Evolutionary conservation across 53 echinoderm and acorn worm genomes (phyloP), one percentile per base, ranked within the genome.

Genomic region (Zoroaster sp.): DNA sequence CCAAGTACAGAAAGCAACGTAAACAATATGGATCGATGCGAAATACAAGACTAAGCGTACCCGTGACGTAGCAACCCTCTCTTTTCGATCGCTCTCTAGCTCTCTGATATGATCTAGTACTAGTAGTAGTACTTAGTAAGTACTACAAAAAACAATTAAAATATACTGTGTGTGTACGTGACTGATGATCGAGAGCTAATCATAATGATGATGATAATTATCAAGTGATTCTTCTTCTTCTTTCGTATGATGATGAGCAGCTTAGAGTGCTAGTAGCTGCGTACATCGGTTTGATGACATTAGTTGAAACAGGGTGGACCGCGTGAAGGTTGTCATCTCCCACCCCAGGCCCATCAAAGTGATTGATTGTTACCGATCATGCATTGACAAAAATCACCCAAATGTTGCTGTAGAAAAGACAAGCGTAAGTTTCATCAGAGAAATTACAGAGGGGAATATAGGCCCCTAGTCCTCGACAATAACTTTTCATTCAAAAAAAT

Each of bases 61-160:
- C 63, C 63, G 63, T 59, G 63, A 59, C 63, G 63, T 59, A 59
- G 63, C 63, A 59, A 59, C 63, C n/a, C n/a, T n/a, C n/a, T n/a
- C n/a, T n/a, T n/a, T n/a, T n/a, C n/a, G n/a, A n/a, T n/a, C n/a
- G n/a, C n/a, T n/a, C n/a, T n/a, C n/a, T n/a, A n/a, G n/a, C n/a
- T n/a, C n/a, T n/a, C n/a, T n/a, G n/a, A n/a, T n/a, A n/a, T n/a
- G n/a, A n/a, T n/a, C n/a, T n/a, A n/a, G n/a, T n/a, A n/a, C n/a
- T n/a, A n/a, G n/a, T n/a, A n/a, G n/a, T n/a, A n/a, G n/a, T n/a
- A n/a, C n/a, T n/a, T n/a, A n/a, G n/a, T n/a, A n/a, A n/a, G n/a
- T n/a, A n/a, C n/a, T n/a, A n/a, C n/a, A n/a, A n/a, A n/a, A n/a
- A n/a, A n/a, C n/a, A n/a, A n/a, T n/a, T n/a, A n/a, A n/a, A n/a